phyloP scores from a whole-genome alignment of 2,888 invertebrate genomes.

The Deroplatys truncata region DNA sequence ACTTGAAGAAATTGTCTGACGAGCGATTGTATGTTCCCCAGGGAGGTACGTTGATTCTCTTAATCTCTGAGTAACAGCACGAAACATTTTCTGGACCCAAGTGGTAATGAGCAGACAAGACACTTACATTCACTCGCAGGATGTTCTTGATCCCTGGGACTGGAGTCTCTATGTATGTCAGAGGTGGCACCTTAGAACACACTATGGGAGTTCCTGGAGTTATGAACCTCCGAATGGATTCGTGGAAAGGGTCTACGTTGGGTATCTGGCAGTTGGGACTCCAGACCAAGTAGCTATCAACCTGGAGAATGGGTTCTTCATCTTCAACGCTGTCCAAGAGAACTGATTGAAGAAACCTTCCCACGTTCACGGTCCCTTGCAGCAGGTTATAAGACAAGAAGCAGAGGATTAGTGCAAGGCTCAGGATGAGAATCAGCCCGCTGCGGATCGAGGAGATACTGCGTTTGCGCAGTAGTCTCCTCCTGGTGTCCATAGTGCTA shows the following conservation, averaged over 20 bases:
- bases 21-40: not conserved
- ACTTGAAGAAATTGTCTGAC: not conserved
- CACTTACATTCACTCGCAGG: not conserved
- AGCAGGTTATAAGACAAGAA: not conserved
- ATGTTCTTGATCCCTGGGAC: not conserved
- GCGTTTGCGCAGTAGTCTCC: not conserved
- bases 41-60: not conserved
- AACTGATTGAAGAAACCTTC: not conserved
- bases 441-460: not conserved
- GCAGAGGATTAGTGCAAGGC: not conserved
- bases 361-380: not conserved
- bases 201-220: not conserved
- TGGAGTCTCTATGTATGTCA: not conserved
- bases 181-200: slow-evolving; percentile 2
- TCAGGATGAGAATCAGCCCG: not conserved
- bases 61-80: slow-evolving; percentile 11
- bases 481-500: not conserved
- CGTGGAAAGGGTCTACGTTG: slow-evolving; percentile 27
- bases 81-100: not conserved
- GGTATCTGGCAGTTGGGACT: slow-evolving; percentile 27
- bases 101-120: not conserved
- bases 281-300: slow-evolving; percentile 12
- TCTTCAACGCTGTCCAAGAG: not conserved
- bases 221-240: slow-evolving; percentile 11
- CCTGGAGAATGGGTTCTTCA: not conserved